Evolutionary conservation across 2,113 vertebrate species (phyloP), one percentile per base, ranked within the genome.

Genomic region (Microcebus ravelobensis): DNA sequence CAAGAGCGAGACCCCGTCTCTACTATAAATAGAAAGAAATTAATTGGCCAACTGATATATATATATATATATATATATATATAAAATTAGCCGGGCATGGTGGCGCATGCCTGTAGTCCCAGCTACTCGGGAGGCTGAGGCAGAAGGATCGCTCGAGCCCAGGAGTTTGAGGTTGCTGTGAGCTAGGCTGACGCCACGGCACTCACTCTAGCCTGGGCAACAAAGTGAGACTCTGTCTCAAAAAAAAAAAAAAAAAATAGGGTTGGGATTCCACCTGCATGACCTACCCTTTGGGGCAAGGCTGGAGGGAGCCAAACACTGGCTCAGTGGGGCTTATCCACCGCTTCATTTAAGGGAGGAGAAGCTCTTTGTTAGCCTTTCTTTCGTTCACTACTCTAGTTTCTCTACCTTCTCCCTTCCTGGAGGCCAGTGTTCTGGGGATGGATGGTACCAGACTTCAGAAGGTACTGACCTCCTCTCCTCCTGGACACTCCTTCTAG

Each of bases 401-500:
- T 45, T 31, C 14, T 95, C 45, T 81, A 20, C 95, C 39, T 55
- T 71, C 57, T 55, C 79, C 81, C 92, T 83, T 96, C 25, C 85
- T 67, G 52, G 48, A 48, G 27, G 39, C 61, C 36, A 83, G 63
- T 91, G 73, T 77, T 65, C 15, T 17, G n/a, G 80, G 36, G 34
- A 6, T 36, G 23, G 81, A 52, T 21, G 57, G 55, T 6, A 29
- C 48, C 34, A 55, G 82, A 57, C 39, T 6, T 74, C 11, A 6
- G n/a, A 87, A 91, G 68, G 59, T 36, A 3, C 52, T 96, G 31
- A 96, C 42, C 12, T 7, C 17, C 55, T 57, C 45, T 73, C 18
- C 39, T 71, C n/a, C 12, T 65, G 31, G 25, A 10, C 9, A 5
- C 17, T 91, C 48, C 31, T 93, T 25, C 25, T 91, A 99, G 99